Conservation (phyloP, 2,888 invertebrate genomes). For the Oxytorus armatus region DNA sequence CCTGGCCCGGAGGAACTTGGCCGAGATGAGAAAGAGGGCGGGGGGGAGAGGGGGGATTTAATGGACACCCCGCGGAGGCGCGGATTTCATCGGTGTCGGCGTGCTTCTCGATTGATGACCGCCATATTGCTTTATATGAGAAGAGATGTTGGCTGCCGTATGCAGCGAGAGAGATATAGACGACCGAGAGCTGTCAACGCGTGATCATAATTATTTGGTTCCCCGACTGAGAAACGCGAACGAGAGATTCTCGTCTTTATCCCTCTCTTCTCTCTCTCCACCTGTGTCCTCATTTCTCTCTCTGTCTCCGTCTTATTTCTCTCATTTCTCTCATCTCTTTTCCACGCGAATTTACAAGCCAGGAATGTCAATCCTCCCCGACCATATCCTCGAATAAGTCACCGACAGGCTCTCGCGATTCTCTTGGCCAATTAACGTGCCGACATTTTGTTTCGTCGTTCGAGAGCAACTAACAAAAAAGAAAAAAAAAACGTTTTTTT, state of each 20-base stretch:
- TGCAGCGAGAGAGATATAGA: constrained; percentile 57
- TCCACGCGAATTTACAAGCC: constrained; percentile 59
- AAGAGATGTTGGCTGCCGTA: constrained; percentile 70
- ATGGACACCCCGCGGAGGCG: constrained; percentile 78
- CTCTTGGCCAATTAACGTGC: constrained; percentile 58
- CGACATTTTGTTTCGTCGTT: constrained; percentile 44
- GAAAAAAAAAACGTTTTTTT: neutral
- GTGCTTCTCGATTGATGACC: constrained; percentile 76
- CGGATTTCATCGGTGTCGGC: constrained; percentile 67
- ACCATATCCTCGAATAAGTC: constrained; percentile 57
- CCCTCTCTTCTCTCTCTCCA: neutral
- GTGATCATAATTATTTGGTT: constrained; percentile 77
- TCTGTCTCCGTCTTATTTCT: constrained; percentile 6
- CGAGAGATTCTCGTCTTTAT: constrained; percentile 32
- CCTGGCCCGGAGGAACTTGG: constrained; percentile 41
- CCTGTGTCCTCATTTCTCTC: neutral
- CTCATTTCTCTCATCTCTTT: constrained; percentile 20
- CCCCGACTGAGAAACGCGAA: constrained; percentile 53
- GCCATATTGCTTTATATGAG: constrained; percentile 80
- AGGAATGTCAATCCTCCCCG: constrained; percentile 49
- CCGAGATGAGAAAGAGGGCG: constrained; percentile 47
- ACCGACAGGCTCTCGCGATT: constrained; percentile 32
- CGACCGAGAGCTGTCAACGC: constrained; percentile 79
- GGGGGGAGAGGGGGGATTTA: constrained; percentile 65
- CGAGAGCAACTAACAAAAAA: neutral